Base-by-base conservation (phyloP, 2,797 vertebrate genomes). In the Schizopygopsis malacanthus region DNA sequence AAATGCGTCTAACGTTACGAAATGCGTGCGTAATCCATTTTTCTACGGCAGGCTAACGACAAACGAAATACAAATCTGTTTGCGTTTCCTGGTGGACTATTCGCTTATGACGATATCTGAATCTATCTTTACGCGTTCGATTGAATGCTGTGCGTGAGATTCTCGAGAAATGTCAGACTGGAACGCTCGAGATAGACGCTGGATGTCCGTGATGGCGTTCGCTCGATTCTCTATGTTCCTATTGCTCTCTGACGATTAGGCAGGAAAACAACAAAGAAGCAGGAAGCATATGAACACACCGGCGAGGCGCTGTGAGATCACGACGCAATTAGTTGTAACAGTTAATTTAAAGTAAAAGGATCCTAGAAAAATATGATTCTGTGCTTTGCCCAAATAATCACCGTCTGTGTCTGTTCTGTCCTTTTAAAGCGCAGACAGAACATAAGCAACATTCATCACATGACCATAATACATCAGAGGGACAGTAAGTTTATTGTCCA, bases 241-340 rank as follows among this genome's bases (percentile, higher is more conserved):
- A 47, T 67, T 70, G 61, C 76, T 43, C 61, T 72, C 76, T 81
- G 79, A 71, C 43, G 67, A 75, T 81, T 43, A 81, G 78, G 85
- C 88, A 86, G 79, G 89, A 83, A 90, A 90, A 88, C 90, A 93
- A 95, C 95, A 95, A 95, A 95, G 94, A 88, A 90, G 9, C 67
- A 16, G 61, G 87, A 86, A 90, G 89, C 6, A 1, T 28, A 12
- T 0, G 88, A 89, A 50, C 37, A 87, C 89, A 93, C 92, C 93
- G 91, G 92, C 85, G 86, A 20, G 1, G 39, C 80, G 52, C 0
- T 8, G 37, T 33, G 67, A 73, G 83, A 6, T 61, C 93, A 91
- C 90, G 85, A 91, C 84, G 70, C 50, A 88, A 39, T 73, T 83
- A 85, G 78, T 59, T 6, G 59, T 18, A 86, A 87, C 84, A 87